Percentiles rank a stretch among this genome's conserved stretches.
These are phyloP conservation scores for Microctonus aethiopoides DNA, from an alignment of 2,888 invertebrate species.

Conservation along the genomic window DNA sequence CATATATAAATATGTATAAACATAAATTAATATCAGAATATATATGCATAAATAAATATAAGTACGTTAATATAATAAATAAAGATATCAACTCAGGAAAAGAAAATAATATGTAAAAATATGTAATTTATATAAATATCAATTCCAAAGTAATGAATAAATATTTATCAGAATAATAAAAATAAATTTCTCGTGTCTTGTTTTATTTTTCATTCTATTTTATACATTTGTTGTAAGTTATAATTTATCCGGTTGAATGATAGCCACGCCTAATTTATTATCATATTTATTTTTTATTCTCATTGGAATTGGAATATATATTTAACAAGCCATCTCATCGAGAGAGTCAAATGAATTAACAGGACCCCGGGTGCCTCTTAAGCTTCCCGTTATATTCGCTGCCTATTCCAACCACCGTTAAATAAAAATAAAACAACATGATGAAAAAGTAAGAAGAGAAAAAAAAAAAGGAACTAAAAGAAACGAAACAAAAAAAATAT, in stretches of 20 bases:
- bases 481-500: slow-evolving; percentile 7
- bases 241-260: background rate
- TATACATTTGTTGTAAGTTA: slow-evolving; percentile 1
- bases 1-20: background rate
- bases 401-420: slow-evolving; percentile 7
- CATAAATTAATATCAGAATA: background rate
- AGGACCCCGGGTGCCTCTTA: slow-evolving; percentile 5
- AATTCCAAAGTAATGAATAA: background rate
- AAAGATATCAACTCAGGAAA: too few species aligned
- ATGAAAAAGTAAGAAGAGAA: background rate
- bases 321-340: slow-evolving; percentile 19
- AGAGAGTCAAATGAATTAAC: slow-evolving; percentile 23
- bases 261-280: slow-evolving; percentile 5
- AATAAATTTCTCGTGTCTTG: background rate
- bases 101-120: background rate
- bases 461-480: background rate
- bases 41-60: background rate
- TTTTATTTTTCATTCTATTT: too few species aligned
- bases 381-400: slow-evolving; percentile 24
- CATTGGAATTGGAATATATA: background rate
- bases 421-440: background rate
- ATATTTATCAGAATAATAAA: background rate
- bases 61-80: background rate
- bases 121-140: background rate
- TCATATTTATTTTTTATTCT: too few species aligned